Conservation (phyloP, 2,797 vertebrate species). For the Acropternis orthonyx region DNA sequence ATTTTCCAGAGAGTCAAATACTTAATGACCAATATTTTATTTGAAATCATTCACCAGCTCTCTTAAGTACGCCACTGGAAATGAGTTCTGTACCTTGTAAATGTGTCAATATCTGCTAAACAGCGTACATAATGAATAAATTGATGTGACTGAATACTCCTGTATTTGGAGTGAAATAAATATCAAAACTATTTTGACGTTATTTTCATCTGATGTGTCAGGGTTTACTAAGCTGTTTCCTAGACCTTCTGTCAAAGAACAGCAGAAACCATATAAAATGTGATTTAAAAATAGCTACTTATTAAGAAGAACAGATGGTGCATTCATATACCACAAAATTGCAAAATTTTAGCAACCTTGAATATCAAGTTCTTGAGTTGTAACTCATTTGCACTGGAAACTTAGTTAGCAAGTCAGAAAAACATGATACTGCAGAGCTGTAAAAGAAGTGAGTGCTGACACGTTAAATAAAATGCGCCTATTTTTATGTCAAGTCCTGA, state of each 20-base stretch:
- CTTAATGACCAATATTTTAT: not conserved
- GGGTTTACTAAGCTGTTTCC: constrained; percentile 21
- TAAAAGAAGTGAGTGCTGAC: not conserved
- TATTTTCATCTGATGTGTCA: constrained; percentile 26
- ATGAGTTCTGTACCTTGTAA: not conserved
- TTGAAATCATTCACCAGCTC: not conserved
- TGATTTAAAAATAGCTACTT: constrained; percentile 32
- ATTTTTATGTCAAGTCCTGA: constrained; percentile 54
- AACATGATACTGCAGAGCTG: not conserved
- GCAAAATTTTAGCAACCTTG: constrained; percentile 22
- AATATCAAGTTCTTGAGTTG: constrained; percentile 45
- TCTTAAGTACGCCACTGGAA: not conserved
- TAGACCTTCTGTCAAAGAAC: not conserved
- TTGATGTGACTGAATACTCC: not conserved
- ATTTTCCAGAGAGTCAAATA: not conserved
- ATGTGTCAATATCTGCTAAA: not conserved
- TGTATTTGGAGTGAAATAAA: not conserved
- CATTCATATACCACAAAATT: constrained; percentile 19
- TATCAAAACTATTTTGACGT: constrained; percentile 3
- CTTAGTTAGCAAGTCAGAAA: constrained; percentile 31
- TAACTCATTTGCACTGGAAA: constrained; percentile 52
- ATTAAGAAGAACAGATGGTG: constrained; percentile 46
- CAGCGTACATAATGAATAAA: not conserved
- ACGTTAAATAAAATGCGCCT: not conserved
- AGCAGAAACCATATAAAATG: constrained; percentile 1